Conservation (phyloP, 2,888 invertebrate species). For the Holacanthella duospinosa region DNA sequence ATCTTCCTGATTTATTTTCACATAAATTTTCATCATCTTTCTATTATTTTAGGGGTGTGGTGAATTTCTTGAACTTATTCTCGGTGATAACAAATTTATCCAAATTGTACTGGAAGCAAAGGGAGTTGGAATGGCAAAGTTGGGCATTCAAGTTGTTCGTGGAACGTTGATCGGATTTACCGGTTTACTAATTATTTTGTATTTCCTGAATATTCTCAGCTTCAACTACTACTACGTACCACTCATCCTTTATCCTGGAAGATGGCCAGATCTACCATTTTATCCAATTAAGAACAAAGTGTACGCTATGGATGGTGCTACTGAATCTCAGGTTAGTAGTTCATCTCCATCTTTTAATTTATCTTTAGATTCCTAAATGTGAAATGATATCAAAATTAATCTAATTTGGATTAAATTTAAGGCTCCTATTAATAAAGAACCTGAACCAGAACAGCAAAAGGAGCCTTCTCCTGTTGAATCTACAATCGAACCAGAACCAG, state of each 20-base stretch:
- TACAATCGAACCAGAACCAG: too few relatives aligned
- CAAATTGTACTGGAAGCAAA: background rate
- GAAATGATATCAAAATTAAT: too few relatives aligned
- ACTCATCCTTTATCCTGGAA: background rate
- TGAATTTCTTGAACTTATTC: background rate
- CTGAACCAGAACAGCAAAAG: too few relatives aligned
- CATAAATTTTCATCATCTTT: background rate
- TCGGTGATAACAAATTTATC: background rate
- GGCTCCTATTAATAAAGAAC: too few relatives aligned
- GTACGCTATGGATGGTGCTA: too few relatives aligned
- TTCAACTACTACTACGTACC: constrained; percentile 2
- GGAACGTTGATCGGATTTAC: background rate
- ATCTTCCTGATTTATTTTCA: background rate
- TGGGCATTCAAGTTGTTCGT: background rate
- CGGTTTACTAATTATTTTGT: background rate
- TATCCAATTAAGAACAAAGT: background rate
- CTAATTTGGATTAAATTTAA: too few relatives aligned
- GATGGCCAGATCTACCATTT: background rate
- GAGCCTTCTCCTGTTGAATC: too few relatives aligned
- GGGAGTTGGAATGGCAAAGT: background rate
- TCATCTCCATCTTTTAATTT: too few relatives aligned
- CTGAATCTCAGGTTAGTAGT: too few relatives aligned
- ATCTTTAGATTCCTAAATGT: too few relatives aligned
- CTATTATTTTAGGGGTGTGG: background rate
- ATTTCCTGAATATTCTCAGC: background rate